phyloP scores from a whole-genome alignment of 2,797 vertebrate genomes.

The Tenualosa ilisha region DNA sequence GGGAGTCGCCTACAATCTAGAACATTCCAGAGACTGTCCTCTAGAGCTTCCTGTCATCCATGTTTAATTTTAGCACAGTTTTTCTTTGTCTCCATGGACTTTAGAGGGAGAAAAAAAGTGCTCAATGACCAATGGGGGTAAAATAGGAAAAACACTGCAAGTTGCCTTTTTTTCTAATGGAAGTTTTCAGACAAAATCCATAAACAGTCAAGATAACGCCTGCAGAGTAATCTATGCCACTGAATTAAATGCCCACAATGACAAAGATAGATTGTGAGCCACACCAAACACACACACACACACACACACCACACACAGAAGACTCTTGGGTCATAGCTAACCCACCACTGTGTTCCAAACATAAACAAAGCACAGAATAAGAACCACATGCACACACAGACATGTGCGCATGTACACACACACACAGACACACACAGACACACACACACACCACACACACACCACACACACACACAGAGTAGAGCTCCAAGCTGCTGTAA shows the following conservation, averaged over 20 bases:
- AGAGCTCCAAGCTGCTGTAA: background rate
- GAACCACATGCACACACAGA: background rate
- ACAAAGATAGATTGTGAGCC: background rate
- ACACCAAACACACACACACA: background rate
- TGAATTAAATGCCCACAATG: background rate
- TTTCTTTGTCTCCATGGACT: background rate
- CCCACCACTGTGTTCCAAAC: background rate
- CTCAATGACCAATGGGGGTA: background rate
- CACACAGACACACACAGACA: background rate
- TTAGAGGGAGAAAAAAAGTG: background rate
- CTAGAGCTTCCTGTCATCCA: background rate
- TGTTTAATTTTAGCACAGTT: slow-evolving; percentile 14
- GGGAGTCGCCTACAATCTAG: background rate
- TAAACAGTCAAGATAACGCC: slow-evolving; percentile 2
- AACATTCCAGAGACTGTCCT: slow-evolving; percentile 21
- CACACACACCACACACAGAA: background rate
- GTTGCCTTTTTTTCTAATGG: background rate
- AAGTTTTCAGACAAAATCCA: background rate
- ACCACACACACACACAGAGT: background rate
- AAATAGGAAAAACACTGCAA: background rate
- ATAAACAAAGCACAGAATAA: background rate
- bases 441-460: no score
- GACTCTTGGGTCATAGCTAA: background rate
- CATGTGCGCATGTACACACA: background rate
- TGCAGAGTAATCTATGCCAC: background rate